phyloP scores from a whole-genome alignment of 2,113 vertebrate species.

The Glaucomys volans region DNA sequence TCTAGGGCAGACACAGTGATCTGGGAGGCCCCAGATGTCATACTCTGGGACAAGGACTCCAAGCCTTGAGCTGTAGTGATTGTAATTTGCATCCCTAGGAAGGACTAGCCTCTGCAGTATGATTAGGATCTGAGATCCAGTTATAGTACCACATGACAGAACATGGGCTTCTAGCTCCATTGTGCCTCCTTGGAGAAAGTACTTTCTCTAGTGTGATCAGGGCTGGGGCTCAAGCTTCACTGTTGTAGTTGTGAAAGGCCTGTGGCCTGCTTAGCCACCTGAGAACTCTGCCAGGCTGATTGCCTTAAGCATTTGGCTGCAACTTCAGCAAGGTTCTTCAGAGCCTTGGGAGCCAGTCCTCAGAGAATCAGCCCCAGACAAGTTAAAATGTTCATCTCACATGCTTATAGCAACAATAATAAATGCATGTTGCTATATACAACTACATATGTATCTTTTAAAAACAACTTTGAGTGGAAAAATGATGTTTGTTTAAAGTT shows the following conservation, averaged over 20 bases:
- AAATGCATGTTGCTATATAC: neutral
- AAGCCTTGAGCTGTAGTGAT: neutral
- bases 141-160: neutral
- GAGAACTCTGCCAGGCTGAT: neutral
- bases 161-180: neutral
- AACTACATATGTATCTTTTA: neutral
- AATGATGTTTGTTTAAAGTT: neutral
- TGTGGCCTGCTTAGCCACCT: neutral
- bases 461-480: neutral
- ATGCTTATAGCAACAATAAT: neutral
- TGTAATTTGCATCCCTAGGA: neutral
- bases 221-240: neutral
- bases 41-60: neutral
- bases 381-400: neutral
- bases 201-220: neutral
- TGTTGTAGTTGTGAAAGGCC: neutral
- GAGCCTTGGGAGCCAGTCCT: neutral
- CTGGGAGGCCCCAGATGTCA: neutral
- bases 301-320: neutral
- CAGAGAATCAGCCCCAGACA: neutral
- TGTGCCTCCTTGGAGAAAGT: neutral
- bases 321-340: neutral
- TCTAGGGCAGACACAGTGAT: neutral
- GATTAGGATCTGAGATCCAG: neutral
- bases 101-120: neutral